Conservation (phyloP, 2,797 vertebrate genomes). For the Synaphobranchus kaupii region DNA sequence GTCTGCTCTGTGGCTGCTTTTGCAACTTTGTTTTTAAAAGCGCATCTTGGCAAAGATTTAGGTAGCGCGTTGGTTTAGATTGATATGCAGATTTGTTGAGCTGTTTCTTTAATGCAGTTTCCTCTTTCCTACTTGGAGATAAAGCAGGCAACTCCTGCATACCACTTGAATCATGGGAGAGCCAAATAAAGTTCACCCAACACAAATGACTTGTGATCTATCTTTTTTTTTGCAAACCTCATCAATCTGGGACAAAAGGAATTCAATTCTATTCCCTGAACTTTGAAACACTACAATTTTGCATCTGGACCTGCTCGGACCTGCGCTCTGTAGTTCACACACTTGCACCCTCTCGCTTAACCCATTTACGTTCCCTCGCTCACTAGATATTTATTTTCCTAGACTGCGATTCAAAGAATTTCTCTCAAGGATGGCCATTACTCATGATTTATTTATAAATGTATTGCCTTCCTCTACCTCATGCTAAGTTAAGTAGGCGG, state of each 20-base stretch:
- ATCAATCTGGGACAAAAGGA: not conserved
- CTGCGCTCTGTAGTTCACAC: no score
- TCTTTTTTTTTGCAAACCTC: not conserved
- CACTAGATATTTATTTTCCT: not conserved
- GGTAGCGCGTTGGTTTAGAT: no score
- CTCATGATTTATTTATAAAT: conserved; percentile 13
- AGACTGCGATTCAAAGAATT: not conserved
- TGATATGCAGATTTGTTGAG: no score
- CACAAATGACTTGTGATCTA: not conserved
- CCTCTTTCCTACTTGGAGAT: not conserved
- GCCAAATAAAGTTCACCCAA: not conserved
- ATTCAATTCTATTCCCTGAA: not conserved
- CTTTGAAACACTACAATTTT: not conserved
- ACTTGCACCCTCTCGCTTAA: not conserved
- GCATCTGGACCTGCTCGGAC: not conserved
- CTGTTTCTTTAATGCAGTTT: not conserved
- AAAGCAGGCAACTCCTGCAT: not conserved
- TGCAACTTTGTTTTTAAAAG: no score
- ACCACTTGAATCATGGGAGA: no score
- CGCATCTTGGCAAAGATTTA: no score
- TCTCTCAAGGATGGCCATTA: not conserved
- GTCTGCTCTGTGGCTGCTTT: no score
- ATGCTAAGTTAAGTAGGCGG: not conserved
- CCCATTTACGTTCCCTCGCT: not conserved
- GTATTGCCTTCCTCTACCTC: not conserved